Conservation (phyloP, 2,113 vertebrate genomes). For the Dissostichus mawsoni region DNA sequence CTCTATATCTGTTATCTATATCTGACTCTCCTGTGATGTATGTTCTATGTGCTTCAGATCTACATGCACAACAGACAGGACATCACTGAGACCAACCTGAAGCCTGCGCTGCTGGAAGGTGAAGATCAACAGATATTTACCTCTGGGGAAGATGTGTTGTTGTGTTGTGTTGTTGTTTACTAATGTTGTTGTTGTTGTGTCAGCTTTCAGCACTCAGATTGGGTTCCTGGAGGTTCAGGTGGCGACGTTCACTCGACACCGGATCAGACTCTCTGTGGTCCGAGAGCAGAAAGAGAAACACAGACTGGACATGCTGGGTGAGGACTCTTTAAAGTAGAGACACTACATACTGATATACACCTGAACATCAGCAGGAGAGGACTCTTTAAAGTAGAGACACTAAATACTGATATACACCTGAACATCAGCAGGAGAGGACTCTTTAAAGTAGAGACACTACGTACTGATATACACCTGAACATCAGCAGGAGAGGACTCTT, state of each 20-base stretch:
- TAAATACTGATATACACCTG: no score
- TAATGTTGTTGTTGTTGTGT: not conserved
- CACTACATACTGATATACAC: no score
- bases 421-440: no score
- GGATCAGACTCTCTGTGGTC: constrained; percentile 88
- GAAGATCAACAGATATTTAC: constrained; percentile 1
- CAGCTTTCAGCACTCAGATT: constrained; percentile 88
- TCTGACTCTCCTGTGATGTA: not conserved
- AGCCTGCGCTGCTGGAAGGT: constrained; percentile 94
- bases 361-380: no score
- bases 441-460: no score
- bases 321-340: not conserved
- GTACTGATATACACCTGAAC: no score
- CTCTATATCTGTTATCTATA: not conserved
- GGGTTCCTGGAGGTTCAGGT: constrained; percentile 89
- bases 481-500: no score
- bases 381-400: no score
- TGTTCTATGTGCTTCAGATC: constrained; percentile 81
- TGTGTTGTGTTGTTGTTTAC: not conserved
- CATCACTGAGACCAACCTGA: constrained; percentile 95
- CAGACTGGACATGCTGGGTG: constrained; percentile 86
- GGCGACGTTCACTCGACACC: constrained; percentile 85
- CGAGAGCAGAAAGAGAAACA: constrained; percentile 90
- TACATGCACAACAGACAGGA: constrained; percentile 91
- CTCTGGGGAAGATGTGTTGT: not conserved